Evolutionary conservation across 2,888 invertebrate genomes (phyloP).

Genomic region (Agrochola lychnidis): DNA sequence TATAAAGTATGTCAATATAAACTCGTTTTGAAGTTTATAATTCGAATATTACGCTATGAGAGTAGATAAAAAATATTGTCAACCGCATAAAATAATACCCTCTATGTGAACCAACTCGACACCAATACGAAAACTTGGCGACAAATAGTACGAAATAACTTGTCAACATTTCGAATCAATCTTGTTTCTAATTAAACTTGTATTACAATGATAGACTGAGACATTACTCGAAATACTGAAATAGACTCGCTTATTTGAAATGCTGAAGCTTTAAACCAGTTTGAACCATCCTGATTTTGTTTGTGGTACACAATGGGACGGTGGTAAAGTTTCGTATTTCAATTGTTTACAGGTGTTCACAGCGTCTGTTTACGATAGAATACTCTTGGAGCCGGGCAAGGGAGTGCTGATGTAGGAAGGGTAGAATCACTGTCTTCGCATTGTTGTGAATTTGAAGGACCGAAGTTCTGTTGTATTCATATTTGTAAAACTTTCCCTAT

Average conservation of each 20-base stretch:
- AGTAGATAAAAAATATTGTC: not conserved
- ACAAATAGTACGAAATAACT: constrained; percentile 15
- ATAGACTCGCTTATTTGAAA: not conserved
- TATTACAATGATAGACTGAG: constrained; percentile 10
- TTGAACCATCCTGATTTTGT: constrained; percentile 35
- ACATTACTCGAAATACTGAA: not conserved
- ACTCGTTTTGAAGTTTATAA: no score
- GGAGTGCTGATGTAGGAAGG: constrained; percentile 6
- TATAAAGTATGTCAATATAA: no score
- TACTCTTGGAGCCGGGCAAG: constrained; percentile 25
- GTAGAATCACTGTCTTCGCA: not conserved
- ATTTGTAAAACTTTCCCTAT: not conserved
- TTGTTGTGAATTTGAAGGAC: constrained; percentile 10
- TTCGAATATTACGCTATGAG: no score
- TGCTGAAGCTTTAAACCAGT: constrained; percentile 3
- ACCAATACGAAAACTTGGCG: not conserved
- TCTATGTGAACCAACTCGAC: not conserved
- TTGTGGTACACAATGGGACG: constrained; percentile 6
- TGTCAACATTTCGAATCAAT: constrained; percentile 11
- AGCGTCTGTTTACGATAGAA: constrained; percentile 33
- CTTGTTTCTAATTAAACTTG: constrained; percentile 21
- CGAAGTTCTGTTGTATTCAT: constrained; percentile 17
- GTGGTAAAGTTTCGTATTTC: constrained; percentile 25
- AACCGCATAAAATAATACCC: not conserved
- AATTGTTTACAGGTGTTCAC: constrained; percentile 35